Conservation (phyloP, 2,797 vertebrate species). For the Etheostoma nigrum region DNA sequence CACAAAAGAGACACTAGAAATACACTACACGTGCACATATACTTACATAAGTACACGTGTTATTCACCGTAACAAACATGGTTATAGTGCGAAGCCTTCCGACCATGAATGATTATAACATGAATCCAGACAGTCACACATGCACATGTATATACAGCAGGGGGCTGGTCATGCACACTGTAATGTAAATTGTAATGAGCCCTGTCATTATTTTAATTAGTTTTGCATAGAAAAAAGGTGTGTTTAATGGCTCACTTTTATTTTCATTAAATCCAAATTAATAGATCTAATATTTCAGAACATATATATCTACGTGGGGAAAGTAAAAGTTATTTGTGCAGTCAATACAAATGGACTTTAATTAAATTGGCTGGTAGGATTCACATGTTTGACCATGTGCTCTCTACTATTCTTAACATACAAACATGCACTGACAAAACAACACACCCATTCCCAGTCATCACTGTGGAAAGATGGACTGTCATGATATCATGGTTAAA, state of each 20-base stretch:
- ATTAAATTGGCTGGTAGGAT: conserved; percentile 17
- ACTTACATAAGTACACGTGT: conserved; percentile 18
- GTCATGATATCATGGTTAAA: conserved; percentile 47
- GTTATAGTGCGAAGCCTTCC: not conserved
- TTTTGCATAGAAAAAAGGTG: not conserved
- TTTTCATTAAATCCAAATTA: not conserved
- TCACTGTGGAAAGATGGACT: conserved; percentile 23
- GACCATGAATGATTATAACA: not conserved
- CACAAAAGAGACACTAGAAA: conserved; percentile 23
- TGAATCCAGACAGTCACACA: conserved; percentile 1
- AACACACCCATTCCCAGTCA: conserved; percentile 1
- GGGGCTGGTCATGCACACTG: not conserved
- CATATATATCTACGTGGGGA: not conserved
- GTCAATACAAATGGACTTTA: conserved; percentile 12
- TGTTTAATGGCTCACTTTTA: not conserved
- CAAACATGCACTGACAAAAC: conserved; percentile 32
- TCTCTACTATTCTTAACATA: not conserved
- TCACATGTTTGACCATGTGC: conserved; percentile 74
- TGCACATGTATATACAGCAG: conserved; percentile 1
- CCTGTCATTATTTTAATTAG: conserved; percentile 23
- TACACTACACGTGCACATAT: conserved; percentile 16
- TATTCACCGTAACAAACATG: not conserved
- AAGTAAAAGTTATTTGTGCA: not conserved
- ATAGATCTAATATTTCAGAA: not conserved
- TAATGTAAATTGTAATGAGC: conserved; percentile 4